A percentile compares a stretch with the other conserved stretches of the same genome.
Evolutionary conservation across 2,113 vertebrate genomes (phyloP).

Genomic region (Ursus arctos): DNA sequence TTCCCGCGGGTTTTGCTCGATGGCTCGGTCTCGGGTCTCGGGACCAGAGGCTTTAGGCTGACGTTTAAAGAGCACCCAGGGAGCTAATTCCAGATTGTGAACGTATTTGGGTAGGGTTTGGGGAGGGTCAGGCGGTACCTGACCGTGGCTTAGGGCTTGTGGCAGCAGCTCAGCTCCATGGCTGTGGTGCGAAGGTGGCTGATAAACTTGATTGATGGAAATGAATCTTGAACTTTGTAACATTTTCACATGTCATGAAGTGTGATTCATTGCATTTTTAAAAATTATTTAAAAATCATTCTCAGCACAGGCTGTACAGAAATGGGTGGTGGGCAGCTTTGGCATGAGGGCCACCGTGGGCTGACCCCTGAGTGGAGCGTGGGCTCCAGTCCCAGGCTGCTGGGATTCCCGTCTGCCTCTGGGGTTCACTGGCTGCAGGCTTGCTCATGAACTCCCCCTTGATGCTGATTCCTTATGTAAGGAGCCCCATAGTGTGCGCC

Average conservation of each 20-base stretch:
- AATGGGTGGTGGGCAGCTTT: background rate
- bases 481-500: fast-evolving
- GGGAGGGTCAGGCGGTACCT: background rate
- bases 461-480: fast-evolving
- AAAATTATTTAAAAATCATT: background rate
- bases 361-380: fast-evolving
- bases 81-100: fast-evolving
- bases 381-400: fast-evolving
- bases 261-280: background rate
- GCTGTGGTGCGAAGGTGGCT: fast-evolving
- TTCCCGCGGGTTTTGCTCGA: fast-evolving
- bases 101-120: fast-evolving
- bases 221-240: fast-evolving
- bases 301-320: fast-evolving
- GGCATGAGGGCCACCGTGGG: fast-evolving
- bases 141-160: fast-evolving
- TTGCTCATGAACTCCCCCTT: background rate
- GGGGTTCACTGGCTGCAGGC: fast-evolving
- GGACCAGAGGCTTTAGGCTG: background rate
- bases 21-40: fast-evolving
- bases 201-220: fast-evolving
- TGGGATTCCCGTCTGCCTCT: fast-evolving
- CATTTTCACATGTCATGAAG: background rate
- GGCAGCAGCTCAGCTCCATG: fast-evolving
- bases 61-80: too few relatives aligned